A percentile compares a stretch with the other conserved stretches of the same genome.
Conservation (phyloP, 2,888 invertebrate genomes). For the Hofmannophila pseudospretella region DNA sequence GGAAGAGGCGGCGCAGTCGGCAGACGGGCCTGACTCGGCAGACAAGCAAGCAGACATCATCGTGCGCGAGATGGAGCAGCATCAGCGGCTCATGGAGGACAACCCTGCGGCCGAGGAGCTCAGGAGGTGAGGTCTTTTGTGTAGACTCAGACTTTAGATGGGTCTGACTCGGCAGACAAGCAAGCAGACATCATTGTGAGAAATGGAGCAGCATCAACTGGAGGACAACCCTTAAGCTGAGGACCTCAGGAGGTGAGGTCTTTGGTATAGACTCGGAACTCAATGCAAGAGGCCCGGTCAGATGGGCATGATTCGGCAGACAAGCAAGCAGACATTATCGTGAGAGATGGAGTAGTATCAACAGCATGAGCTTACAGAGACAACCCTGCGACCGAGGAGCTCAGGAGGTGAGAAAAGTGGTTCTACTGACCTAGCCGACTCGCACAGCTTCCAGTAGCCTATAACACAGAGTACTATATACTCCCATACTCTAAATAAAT, state of each 20-base stretch:
- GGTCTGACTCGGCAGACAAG: slow-evolving; percentile 45
- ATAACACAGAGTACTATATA: no score
- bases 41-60: slow-evolving; percentile 79
- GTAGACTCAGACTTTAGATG: slow-evolving; percentile 25
- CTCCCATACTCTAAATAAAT: no score
- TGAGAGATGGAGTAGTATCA: slow-evolving; percentile 82
- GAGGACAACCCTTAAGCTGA: slow-evolving; percentile 80
- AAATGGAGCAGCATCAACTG: slow-evolving; percentile 82
- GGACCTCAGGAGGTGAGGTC: slow-evolving; percentile 79
- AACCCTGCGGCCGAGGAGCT: slow-evolving; percentile 79
- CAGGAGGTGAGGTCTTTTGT: slow-evolving; percentile 79
- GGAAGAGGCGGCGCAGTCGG: slow-evolving; percentile 29
- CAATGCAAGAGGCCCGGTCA: slow-evolving; percentile 32
- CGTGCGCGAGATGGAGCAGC: slow-evolving; percentile 81
- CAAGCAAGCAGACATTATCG: slow-evolving; percentile 79
- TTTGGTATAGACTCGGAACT: slow-evolving; percentile 51
- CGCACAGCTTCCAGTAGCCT: no score
- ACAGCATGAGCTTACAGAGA: slow-evolving; percentile 83
- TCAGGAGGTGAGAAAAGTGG: slow-evolving; percentile 80
- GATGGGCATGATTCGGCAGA: slow-evolving; percentile 45
- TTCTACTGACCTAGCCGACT: no score
- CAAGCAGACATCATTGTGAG: slow-evolving; percentile 80
- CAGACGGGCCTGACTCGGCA: slow-evolving; percentile 34
- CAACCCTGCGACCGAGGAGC: slow-evolving; percentile 78
- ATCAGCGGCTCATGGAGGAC: slow-evolving; percentile 81